These are phyloP conservation scores for Notamacropus eugenii DNA, from an alignment of 2,797 vertebrate species.

Conservation along the genomic window DNA sequence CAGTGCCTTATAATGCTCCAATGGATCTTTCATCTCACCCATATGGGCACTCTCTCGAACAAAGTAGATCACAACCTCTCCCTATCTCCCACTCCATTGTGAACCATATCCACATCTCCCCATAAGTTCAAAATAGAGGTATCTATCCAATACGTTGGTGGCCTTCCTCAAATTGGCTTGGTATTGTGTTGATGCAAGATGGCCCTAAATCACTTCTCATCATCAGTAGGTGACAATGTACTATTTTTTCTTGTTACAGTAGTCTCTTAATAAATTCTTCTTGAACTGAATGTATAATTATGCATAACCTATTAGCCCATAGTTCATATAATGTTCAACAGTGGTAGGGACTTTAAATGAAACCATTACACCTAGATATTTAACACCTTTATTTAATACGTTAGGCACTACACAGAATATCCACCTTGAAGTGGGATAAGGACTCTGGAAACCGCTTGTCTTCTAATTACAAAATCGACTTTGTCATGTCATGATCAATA, in stretches of 20 bases:
- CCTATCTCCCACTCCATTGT: too few relatives aligned
- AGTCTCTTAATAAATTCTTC: background rate
- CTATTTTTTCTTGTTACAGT: background rate
- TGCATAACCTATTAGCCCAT: background rate
- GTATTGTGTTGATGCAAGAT: too few relatives aligned
- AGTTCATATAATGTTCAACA: background rate
- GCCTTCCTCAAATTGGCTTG: too few relatives aligned
- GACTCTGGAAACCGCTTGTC: background rate
- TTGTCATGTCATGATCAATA: background rate
- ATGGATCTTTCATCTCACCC: too few relatives aligned
- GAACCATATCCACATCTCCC: too few relatives aligned
- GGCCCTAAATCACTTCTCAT: too few relatives aligned
- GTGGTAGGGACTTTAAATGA: background rate
- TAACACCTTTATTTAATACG: background rate
- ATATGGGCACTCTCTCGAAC: too few relatives aligned
- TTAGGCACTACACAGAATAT: background rate
- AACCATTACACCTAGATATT: slow-evolving; percentile 13
- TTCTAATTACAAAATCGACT: background rate
- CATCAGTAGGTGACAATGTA: background rate
- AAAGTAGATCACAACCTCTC: too few relatives aligned
- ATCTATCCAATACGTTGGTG: too few relatives aligned
- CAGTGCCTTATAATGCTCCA: too few relatives aligned
- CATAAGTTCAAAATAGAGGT: too few relatives aligned
- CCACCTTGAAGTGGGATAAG: background rate
- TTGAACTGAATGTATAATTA: background rate